Evolutionary conservation across 2,797 vertebrate genomes (phyloP).

Genomic region (Psittacula echo): DNA sequence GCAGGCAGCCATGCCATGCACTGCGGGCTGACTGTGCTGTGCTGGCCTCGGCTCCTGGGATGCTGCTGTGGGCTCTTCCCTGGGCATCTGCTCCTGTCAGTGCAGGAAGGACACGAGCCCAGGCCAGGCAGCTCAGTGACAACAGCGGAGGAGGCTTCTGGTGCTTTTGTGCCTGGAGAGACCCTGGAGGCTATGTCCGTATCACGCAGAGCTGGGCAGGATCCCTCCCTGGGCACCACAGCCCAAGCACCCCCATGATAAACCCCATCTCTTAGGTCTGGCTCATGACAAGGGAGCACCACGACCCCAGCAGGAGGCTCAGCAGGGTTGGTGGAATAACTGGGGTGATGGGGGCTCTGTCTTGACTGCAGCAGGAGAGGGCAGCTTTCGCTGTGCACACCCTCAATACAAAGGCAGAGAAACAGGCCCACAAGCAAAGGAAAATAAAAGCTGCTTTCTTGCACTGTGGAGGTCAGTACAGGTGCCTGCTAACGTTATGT

Average conservation of each 20-base stretch:
- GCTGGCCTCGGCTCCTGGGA: accelerated
- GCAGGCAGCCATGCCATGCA: not conserved
- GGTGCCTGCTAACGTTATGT: not conserved
- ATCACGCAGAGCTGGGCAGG: accelerated
- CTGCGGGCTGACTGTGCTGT: accelerated
- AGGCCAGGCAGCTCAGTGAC: not conserved
- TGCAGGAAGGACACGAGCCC: accelerated
- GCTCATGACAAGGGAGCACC: not conserved
- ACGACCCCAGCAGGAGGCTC: accelerated
- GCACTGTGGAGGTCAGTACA: not conserved
- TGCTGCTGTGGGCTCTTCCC: not conserved
- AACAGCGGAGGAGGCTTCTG: accelerated
- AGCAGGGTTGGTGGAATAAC: not conserved
- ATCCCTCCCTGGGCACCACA: not conserved
- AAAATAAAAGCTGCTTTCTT: not conserved
- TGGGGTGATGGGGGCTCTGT: accelerated
- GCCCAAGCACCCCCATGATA: no score
- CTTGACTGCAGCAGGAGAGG: not conserved
- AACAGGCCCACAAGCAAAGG: accelerated
- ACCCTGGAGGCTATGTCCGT: accelerated
- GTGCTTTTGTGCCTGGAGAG: not conserved
- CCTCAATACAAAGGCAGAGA: accelerated
- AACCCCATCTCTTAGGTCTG: accelerated
- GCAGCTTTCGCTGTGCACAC: accelerated
- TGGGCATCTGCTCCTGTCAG: not conserved